phyloP scores from a whole-genome alignment of 1,140 invertebrate species.

The Drosophila tsacasi region DNA sequence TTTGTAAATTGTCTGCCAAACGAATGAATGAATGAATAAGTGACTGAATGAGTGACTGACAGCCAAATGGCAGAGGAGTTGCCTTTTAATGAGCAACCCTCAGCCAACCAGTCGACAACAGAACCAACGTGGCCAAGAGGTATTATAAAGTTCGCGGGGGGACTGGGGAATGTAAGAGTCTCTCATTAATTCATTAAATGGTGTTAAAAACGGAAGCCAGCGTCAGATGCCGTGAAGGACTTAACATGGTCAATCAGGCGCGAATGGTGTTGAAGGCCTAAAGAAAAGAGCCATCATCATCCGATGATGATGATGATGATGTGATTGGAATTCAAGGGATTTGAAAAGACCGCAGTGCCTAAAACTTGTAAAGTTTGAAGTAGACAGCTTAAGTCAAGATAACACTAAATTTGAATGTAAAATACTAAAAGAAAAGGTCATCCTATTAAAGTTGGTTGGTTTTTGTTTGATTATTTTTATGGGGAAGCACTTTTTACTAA shows the following conservation, averaged over 20 bases:
- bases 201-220: constrained; percentile 62
- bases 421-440: not conserved
- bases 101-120: constrained; percentile 15
- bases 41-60: constrained; percentile 74
- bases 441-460: not conserved
- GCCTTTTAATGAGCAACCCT: constrained; percentile 63
- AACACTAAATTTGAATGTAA: not conserved
- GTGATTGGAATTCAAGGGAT: not conserved
- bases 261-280: constrained; percentile 2
- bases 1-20: constrained; percentile 75
- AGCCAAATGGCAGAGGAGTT: constrained; percentile 72
- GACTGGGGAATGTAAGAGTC: constrained; percentile 28
- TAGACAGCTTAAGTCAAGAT: constrained; percentile 1
- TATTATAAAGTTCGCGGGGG: constrained; percentile 21
- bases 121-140: constrained; percentile 13
- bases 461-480: not conserved
- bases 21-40: constrained; percentile 60
- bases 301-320: not conserved
- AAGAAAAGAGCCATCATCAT: constrained; percentile 12
- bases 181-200: constrained; percentile 69
- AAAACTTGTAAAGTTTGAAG: not conserved
- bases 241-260: constrained; percentile 45
- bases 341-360: not conserved
- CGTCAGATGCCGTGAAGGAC: constrained; percentile 43
- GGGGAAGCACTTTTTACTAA: no score